Base-by-base conservation (phyloP, 2,113 vertebrate genomes). In the Ifrita kowaldi region DNA sequence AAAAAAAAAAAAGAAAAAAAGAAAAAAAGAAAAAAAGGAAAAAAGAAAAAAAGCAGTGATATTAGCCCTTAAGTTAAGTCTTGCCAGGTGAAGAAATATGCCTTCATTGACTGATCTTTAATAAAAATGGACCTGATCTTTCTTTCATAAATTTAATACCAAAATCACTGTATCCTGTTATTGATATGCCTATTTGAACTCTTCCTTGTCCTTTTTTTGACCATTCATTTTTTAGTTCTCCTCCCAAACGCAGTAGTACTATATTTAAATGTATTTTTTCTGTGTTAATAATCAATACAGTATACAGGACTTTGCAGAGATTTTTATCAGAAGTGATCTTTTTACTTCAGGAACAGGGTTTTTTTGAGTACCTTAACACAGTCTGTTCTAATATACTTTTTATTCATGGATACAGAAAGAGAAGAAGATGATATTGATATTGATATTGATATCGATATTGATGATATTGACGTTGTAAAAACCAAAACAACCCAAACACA, bases 401-500 rank as follows among this genome's bases (percentile, higher is more conserved):
- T 62, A 42, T 27, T 74, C 53, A 53, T 5, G 23, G 5, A 6
- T 10, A 63, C 5, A 49, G 27, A 81, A 74, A 60, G 11, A 70
- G n/a, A 70, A 69, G 13, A 89, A 62, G 47, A 52, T 37, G 3
- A 27, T 75, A 60, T 22, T 60, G 26, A 37, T 74, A 53, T 22
- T 46, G 9, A 46, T 46, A 47, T 47, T 47, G 42, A 44, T 44
- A 44, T 44, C 42, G 23, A 62, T 56, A 10, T 11, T 35, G 11
- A 17, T 22, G 14, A 80, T 79, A 60, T 15, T 55, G 22, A 42
- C 75, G 50, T 27, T 37, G 16, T 35, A 79, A 70, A 75, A 56
- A 7, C 0, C 4, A 56, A 41, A 84, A 28, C 11, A 73, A 20
- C 10, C 52, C 8, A 21, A 65, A 19, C 0, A 4, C 18, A 59